Conservation (phyloP, 35 echinoderm and acorn worm genomes). For the Diadema setosum region DNA sequence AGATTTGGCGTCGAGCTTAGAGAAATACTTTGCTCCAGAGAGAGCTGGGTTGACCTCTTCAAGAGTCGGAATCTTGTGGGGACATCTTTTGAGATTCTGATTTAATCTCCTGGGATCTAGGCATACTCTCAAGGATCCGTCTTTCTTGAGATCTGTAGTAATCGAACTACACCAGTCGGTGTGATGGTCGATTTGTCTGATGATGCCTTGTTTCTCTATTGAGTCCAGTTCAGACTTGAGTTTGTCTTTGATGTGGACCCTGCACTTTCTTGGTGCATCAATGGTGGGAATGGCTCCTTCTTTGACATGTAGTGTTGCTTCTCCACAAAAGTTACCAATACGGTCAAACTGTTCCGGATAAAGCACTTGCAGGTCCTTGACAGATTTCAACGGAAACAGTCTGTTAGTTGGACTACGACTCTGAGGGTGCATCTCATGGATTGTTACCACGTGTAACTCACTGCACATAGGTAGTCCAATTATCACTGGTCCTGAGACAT, state of each 20-base stretch:
- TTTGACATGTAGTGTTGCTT: conserved; percentile 31
- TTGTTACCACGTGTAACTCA: neutral
- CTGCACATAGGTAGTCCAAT: conserved; percentile 17
- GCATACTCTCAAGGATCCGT: conserved; percentile 25
- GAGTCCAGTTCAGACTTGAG: conserved; percentile 29
- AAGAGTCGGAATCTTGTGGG: too few species aligned
- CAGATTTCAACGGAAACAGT: neutral
- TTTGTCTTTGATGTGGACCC: conserved; percentile 48
- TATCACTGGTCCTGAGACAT: conserved; percentile 39
- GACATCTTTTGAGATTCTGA: too few species aligned
- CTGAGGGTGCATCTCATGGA: neutral
- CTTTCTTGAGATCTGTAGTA: conserved; percentile 24
- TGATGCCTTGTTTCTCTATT: conserved; percentile 37
- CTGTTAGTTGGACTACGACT: neutral
- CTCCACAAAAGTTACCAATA: conserved; percentile 39
- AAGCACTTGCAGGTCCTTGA: neutral
- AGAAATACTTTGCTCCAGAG: too few species aligned
- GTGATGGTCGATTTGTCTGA: conserved; percentile 29
- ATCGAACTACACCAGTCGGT: conserved; percentile 59
- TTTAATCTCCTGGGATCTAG: too few species aligned
- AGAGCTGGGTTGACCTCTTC: too few species aligned
- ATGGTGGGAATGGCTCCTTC: conserved; percentile 21
- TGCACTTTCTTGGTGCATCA: conserved; percentile 34
- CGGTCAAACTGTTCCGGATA: conserved; percentile 38
- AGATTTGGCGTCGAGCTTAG: too few species aligned